Evolutionary conservation across 2,797 vertebrate genomes (phyloP).

Genomic region (Halcyon badia): DNA sequence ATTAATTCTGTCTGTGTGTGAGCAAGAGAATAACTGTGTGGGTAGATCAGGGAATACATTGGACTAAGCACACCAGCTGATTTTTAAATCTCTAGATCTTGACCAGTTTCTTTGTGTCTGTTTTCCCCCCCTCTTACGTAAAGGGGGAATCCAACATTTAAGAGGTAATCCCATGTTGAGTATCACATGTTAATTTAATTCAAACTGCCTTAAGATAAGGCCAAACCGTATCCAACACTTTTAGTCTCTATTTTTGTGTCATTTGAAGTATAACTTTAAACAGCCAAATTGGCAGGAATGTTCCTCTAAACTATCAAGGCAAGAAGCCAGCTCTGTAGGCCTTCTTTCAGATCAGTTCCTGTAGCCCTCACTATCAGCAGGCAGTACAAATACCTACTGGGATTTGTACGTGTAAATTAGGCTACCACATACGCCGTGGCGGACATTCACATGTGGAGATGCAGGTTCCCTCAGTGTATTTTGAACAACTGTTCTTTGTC

Average conservation of each 20-base stretch:
- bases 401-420: slow-evolving; percentile 4
- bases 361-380: neutral
- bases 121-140: neutral
- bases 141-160: neutral
- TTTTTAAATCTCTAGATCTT: slow-evolving; percentile 52
- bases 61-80: slow-evolving; percentile 32
- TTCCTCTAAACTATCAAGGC: neutral
- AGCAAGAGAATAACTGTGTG: slow-evolving; percentile 15
- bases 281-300: neutral
- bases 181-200: slow-evolving; percentile 1
- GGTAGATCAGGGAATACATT: slow-evolving; percentile 25
- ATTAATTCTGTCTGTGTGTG: slow-evolving; percentile 66
- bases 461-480: neutral
- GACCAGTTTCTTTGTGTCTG: neutral
- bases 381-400: neutral
- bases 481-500: slow-evolving; percentile 26
- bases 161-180: neutral
- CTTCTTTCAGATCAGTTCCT: neutral
- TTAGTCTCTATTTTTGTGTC: neutral
- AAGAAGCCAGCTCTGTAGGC: neutral
- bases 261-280: neutral
- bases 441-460: neutral
- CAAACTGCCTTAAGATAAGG: neutral
- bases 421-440: neutral
- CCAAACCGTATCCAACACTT: neutral